phyloP scores from a whole-genome alignment of 2,797 vertebrate species.

The Liparis tanakae region DNA sequence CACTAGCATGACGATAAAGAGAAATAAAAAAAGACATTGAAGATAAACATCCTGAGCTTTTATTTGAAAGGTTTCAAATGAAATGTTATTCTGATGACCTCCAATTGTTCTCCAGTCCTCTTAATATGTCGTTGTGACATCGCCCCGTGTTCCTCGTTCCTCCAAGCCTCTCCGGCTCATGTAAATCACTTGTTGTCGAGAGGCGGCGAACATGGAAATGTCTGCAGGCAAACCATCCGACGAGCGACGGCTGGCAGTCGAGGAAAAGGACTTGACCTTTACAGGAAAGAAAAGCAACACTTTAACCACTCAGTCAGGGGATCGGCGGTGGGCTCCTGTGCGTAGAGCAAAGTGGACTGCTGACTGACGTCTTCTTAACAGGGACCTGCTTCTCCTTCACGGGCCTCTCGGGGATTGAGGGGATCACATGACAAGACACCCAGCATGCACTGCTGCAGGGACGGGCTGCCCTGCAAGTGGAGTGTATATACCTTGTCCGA shows the following conservation, averaged over 20 bases:
- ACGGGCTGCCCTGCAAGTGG: constrained; percentile 12
- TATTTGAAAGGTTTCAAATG: no score
- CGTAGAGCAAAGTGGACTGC: constrained; percentile 35
- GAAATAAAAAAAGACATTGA: not conserved
- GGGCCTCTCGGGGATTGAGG: constrained; percentile 40
- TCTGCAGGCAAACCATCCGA: constrained; percentile 1
- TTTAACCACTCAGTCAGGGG: not conserved
- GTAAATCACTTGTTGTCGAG: not conserved
- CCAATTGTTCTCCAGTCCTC: not conserved
- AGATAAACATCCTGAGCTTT: no score
- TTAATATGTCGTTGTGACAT: not conserved
- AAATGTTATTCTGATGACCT: not conserved
- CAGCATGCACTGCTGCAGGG: constrained; percentile 1
- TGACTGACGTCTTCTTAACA: constrained; percentile 69
- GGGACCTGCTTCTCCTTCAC: constrained; percentile 47
- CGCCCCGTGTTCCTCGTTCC: not conserved
- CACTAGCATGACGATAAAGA: not conserved
- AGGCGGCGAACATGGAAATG: not conserved
- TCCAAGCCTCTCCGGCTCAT: not conserved
- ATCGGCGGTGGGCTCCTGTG: constrained; percentile 10
- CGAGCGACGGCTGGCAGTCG: not conserved
- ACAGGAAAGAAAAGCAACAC: not conserved
- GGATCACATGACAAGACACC: constrained; percentile 46
- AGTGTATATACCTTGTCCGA: constrained; percentile 26
- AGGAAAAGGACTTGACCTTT: not conserved